Base-by-base conservation (phyloP, 2,113 vertebrate genomes). In the Chaenocephalus aceratus region DNA sequence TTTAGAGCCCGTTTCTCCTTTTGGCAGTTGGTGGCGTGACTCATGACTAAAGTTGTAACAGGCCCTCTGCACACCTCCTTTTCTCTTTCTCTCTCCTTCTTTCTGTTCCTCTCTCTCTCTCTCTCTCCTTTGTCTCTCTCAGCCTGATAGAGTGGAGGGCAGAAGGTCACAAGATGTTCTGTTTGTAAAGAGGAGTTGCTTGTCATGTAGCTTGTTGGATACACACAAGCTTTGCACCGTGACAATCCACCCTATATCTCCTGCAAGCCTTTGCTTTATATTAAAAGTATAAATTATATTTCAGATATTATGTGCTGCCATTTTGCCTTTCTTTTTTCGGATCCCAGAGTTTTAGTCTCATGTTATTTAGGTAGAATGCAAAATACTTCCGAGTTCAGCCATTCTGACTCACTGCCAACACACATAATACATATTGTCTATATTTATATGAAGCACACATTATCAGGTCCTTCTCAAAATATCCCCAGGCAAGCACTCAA, bases 21-120 rank as follows among this genome's bases (percentile, higher is more conserved):
- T 86, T 88, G 85, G 89, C 91, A 90, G 86, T 88, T 91, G 83
- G 84, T 81, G 83, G 88, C 34, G 58, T 92, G 91, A 93, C 88
- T 91, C 86, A 82, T 80, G 78, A 89, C 79, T 77, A 41, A 41
- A 53, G 63, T 79, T 83, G 75, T 9, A 21, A 87, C 80, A 86
- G 75, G 74, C 62, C 36, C 85, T 72, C 16, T 41, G 72, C 73
- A 63, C 86, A 77, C 79, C 86, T 82, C 60, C 79, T 68, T 75
- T 48, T 77, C 63, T 72, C 67, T 65, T 18, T 84, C 54, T 78
- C 44, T 57, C 18, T 58, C 46, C 66, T 23, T 85, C 58, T 76
- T 26, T 69, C 34, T 84, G 46, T 76, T 21, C 57, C 15, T 54
- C 49, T 41, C 13, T 62, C 15, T 54, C 49, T 41, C 13, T 62